Base-by-base conservation (phyloP, 2,888 invertebrate genomes). In the Diarsia brunnea region DNA sequence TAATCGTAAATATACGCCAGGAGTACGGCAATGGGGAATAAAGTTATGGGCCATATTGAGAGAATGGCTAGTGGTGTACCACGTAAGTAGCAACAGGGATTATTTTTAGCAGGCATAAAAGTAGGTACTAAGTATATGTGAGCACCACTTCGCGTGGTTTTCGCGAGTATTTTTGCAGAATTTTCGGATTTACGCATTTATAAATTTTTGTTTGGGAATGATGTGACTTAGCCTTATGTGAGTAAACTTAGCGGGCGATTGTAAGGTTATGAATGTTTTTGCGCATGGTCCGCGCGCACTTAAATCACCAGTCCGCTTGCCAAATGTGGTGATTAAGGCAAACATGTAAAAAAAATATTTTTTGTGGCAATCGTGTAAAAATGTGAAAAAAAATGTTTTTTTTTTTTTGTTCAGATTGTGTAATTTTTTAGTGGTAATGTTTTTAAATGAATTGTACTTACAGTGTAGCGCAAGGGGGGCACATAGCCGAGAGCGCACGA, bases 401-500 rank as follows among this genome's bases (percentile, higher is more conserved):
- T 68, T 60, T 31, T 68, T 60, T 69, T 73, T 51, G 11, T 47
- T 38, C 2, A 45, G 0, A 7, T 38, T 8, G 16, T 47, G 55
- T 66, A 1, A 31, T 66, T 51, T 81, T 69, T 73, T 45, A 2
- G n/a, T 73, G 69, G 19, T 21, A 31, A 49, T 68, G 31, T 47
- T 61, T 70, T 67, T 58, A 31, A 24, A 16, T 4, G n/a, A 58
- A 58, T 78, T 43, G 87, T 95, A 96, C 96, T 96, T 89, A 96
- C 96, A 95, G 93, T 95, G 95, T 94, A 95, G 95, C 95, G 96
- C 95, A 94, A 94, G 92, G 95, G 94, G 95, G 96, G 96, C 96
- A 95, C 96, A 96, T 96, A 95, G 96, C 96, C 96, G 95, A 95
- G 95, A 94, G 95, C 96, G 96, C 91, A 93, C 94, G 94, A 93